These are phyloP conservation scores for Nephrocerus scutellatus DNA, from an alignment of 2,888 invertebrate genomes.

Conservation along the genomic window DNA sequence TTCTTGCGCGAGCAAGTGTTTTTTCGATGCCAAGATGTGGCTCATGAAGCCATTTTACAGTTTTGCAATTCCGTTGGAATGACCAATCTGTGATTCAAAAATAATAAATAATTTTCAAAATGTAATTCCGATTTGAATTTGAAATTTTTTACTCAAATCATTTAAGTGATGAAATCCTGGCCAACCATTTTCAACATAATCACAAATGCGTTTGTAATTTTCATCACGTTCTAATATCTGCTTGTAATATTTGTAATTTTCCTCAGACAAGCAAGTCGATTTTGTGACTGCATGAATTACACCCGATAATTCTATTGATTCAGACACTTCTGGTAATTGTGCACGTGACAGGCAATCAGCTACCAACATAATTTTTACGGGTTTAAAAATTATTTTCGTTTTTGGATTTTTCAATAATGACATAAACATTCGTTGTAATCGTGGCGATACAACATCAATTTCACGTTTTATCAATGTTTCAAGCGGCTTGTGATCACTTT, in stretches of 20 bases:
- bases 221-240: too few relatives aligned
- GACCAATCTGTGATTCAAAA: conserved; percentile 10
- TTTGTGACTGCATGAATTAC: too few relatives aligned
- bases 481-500: conserved; percentile 30
- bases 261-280: conserved; percentile 17
- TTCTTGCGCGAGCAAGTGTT: conserved; percentile 21
- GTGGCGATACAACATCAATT: conserved; percentile 1
- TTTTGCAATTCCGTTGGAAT: conserved; percentile 10
- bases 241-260: conserved; percentile 15
- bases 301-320: too few relatives aligned
- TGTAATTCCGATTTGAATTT: too few relatives aligned
- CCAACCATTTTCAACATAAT: conserved; percentile 16
- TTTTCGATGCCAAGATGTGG: conserved; percentile 15
- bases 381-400: conserved; percentile 11
- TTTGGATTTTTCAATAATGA: conserved; percentile 6
- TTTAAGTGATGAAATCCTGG: conserved; percentile 16
- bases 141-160: conserved; percentile 10
- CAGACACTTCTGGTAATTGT: conserved; percentile 6
- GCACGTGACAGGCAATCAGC: conserved; percentile 8
- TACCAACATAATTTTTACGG: conserved; percentile 9
- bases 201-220: too few relatives aligned
- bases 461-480: conserved; percentile 33
- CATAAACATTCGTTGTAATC: conserved; percentile 8
- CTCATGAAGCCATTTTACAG: conserved; percentile 11
- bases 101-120: conserved; percentile 15